A percentile compares a stretch with the other conserved stretches of the same genome.
Evolutionary conservation across 2,113 vertebrate species (phyloP).

Genomic region (Nanorana parkeri): DNA sequence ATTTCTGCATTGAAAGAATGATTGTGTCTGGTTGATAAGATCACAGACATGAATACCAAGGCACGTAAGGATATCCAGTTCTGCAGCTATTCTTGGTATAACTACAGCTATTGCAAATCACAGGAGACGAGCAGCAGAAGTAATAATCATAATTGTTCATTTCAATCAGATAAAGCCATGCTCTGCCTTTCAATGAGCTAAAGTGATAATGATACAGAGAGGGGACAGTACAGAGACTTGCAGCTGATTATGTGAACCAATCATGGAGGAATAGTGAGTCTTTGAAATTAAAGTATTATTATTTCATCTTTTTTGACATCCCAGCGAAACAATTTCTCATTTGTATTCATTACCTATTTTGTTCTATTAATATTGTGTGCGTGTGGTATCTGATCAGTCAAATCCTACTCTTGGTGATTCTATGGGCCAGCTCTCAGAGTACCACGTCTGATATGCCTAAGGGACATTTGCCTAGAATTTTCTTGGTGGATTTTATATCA

Average conservation of each 20-base stretch:
- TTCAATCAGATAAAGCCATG: conserved; percentile 10
- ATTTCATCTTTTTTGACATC: too few species aligned
- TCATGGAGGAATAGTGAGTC: background rate
- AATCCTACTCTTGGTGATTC: too few species aligned
- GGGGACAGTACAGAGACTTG: background rate
- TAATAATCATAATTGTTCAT: conserved; percentile 2
- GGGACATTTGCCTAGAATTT: too few species aligned
- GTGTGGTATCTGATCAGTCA: too few species aligned
- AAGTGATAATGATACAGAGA: background rate
- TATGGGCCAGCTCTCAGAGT: too few species aligned
- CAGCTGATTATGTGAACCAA: background rate
- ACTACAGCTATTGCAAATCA: conserved; percentile 1
- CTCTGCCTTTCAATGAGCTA: background rate
- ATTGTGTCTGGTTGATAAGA: too few species aligned
- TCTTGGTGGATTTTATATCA: too few species aligned
- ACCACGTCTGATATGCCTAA: too few species aligned
- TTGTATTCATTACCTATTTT: too few species aligned
- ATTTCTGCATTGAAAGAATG: too few species aligned
- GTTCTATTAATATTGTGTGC: too few species aligned
- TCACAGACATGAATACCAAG: background rate
- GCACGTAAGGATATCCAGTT: background rate
- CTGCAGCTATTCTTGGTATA: background rate
- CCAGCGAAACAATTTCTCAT: too few species aligned
- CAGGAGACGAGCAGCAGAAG: background rate
- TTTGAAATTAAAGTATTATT: background rate